Evolutionary conservation across 2,113 vertebrate species (phyloP), one percentile per base, ranked within the genome.

Genomic region (Uria lomvia): DNA sequence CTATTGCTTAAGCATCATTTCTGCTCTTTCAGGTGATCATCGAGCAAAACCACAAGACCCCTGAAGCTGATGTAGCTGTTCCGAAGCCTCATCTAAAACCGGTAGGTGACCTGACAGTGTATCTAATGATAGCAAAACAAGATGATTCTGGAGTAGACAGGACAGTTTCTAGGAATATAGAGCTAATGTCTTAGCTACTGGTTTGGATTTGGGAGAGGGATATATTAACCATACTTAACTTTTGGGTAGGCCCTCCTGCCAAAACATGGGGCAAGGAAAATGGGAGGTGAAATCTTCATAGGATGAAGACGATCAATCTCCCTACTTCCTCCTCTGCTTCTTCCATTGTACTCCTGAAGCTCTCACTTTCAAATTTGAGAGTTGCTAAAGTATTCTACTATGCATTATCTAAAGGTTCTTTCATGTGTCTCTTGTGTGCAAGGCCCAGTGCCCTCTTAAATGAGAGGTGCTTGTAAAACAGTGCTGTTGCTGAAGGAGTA

Each of bases 1-100:
- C 30, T 68, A 27, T 20, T 74, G 36, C 29, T 88, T 72, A 86
- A 53, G 24, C 15, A 12, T 65, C 0, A 29, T 29, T 91, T 86
- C 60, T 92, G 15, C 27, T 90, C 30, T 91, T 96, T 82, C 94
- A 96, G 92, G 89, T 97, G 70, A 62, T 55, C 26, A 12, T 78
- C 2, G 2, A 81, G 62, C 72, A 68, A 66, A 91, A 85, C 3
- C 24, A 49, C 22, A 79, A 23, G 32, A 47, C 14, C 6, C 23
- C 29, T 5, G 65, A 19, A 32, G 55, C 0, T 65, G 89, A 89
- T 78, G 77, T 23, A 76, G 20, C 81, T 73, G 30, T 50, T 70
- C 52, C 38, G 2, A 72, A 73, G 56, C 71, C 80, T 85, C 73
- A n/a, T 53, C 71, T 76, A 75, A 87, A 89, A 58, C 77, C 29